phyloP scores from a whole-genome alignment of 2,113 vertebrate species.

The Pao palembangensis region DNA sequence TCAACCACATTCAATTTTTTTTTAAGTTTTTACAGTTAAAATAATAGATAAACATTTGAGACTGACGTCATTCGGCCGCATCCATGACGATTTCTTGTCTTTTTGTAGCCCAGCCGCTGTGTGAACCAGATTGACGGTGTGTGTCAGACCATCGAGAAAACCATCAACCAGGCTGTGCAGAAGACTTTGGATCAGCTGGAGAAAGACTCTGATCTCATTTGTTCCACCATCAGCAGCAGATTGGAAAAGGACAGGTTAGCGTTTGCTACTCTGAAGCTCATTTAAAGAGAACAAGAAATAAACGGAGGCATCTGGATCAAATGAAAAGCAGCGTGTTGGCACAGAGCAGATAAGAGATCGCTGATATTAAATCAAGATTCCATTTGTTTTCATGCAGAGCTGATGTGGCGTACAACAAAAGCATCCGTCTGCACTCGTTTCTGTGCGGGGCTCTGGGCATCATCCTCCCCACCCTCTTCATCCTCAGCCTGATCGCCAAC shows the following conservation, averaged over 20 bases:
- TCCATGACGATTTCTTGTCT: background rate
- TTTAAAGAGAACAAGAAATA: background rate
- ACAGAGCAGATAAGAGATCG: background rate
- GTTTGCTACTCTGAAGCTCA: background rate
- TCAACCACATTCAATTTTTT: no score
- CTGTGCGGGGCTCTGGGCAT: slow-evolving; percentile 66
- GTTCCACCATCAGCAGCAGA: slow-evolving; percentile 63
- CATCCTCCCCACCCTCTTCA: slow-evolving; percentile 68
- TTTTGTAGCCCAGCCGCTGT: slow-evolving; percentile 72
- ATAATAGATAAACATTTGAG: background rate
- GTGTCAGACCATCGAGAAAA: slow-evolving; percentile 80
- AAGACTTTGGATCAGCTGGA: slow-evolving; percentile 79
- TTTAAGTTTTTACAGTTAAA: no score
- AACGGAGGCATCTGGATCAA: background rate
- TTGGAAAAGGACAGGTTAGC: slow-evolving; percentile 73
- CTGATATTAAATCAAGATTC: slow-evolving; percentile 11
- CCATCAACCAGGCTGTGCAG: slow-evolving; percentile 79
- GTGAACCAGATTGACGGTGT: slow-evolving; percentile 78
- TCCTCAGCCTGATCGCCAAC: slow-evolving; percentile 73
- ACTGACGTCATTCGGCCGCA: background rate
- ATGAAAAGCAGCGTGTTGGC: background rate
- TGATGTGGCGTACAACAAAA: slow-evolving; percentile 65
- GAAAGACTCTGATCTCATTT: slow-evolving; percentile 76
- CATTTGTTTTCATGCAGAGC: slow-evolving; percentile 54
- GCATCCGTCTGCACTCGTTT: slow-evolving; percentile 66